Evolutionary conservation across 1,140 invertebrate species (phyloP).

Genomic region (Gonioctena quinquepunctata): DNA sequence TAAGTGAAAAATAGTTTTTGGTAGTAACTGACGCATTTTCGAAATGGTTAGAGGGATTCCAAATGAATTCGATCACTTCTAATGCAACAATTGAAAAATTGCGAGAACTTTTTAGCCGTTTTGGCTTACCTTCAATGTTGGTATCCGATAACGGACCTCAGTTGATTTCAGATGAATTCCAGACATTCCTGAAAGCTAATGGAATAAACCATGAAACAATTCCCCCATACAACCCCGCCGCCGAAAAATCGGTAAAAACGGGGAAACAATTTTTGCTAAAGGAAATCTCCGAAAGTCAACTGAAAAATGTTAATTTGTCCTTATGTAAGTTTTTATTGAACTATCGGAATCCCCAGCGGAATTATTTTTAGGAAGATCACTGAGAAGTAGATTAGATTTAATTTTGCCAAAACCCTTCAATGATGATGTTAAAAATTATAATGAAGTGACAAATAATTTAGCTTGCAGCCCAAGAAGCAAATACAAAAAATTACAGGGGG

Average conservation of each 20-base stretch:
- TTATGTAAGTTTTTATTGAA: not conserved
- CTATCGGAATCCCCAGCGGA: conserved; percentile 3
- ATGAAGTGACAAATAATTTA: not conserved
- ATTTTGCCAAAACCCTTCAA: not conserved
- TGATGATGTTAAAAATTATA: not conserved
- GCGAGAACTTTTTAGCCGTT: conserved; percentile 29
- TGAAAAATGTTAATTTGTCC: not conserved
- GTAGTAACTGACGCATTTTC: conserved; percentile 57
- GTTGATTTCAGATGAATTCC: conserved; percentile 54
- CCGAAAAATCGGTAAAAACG: conserved; percentile 45
- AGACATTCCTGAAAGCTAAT: conserved; percentile 47
- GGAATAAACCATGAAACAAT: conserved; percentile 41
- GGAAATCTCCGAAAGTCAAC: not conserved
- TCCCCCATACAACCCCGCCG: conserved; percentile 47
- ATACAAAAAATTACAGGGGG: not conserved
- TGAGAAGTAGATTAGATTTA: conserved; percentile 1
- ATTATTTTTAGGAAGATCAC: not conserved
- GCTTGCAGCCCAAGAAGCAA: not conserved
- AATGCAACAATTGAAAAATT: conserved; percentile 36
- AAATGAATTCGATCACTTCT: conserved; percentile 33
- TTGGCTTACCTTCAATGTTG: conserved; percentile 49
- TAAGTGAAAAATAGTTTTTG: conserved; percentile 49
- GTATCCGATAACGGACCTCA: conserved; percentile 53
- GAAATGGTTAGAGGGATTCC: conserved; percentile 54
- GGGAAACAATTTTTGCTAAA: conserved; percentile 27